Base-by-base conservation (phyloP, 2,888 invertebrate species). In the Cinara cedri region DNA sequence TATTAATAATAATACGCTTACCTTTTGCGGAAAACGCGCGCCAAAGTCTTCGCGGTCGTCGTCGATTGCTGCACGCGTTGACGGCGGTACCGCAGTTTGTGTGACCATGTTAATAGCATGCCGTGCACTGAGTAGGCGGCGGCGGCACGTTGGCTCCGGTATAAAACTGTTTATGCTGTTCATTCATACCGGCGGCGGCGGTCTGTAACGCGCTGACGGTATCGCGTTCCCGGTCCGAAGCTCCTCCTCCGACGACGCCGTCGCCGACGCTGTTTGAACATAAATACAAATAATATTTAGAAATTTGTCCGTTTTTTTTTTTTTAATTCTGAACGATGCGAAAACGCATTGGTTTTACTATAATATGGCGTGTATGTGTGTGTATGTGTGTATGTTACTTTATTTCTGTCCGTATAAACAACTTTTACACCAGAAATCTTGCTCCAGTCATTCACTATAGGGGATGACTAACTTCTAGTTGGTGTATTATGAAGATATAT, bases 101-200 rank as follows among this genome's bases (percentile, higher is more conserved):
- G 78, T 51, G 78, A 78, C 60, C 78, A 78, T 78, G 78, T 70
- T 78, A 78, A 70, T 78, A 68, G 78, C 78, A 78, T 78, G 68
- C 78, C 78, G 70, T 21, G 78, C 68, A 78, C 78, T 78, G 78
- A 60, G 46, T 34, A 16, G 70, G 10, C 34, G 62, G n/a, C 63
- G 63, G 21, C 6, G 34, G 68, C 76, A 78, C 78, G 78, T 78
- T 70, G 78, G 46, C 42, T 57, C 55, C 13, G 66, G 66, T 66
- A 60, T 26, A 16, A 60, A 57, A 78, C 51, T 49, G 78, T 26
- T 34, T 34, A 16, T 68, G 34, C 76, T 21, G 68, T 49, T 78
- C 76, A 60, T 78, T 70, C 78, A 68, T 76, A 55, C 46, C 62
- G 62, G 57, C 49, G 57, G 57, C 66, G 46, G 34, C 42, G 11